phyloP scores from a whole-genome alignment of 37 sponge, comb jelly and placozoan species.

The Mnemiopsis leidyi region DNA sequence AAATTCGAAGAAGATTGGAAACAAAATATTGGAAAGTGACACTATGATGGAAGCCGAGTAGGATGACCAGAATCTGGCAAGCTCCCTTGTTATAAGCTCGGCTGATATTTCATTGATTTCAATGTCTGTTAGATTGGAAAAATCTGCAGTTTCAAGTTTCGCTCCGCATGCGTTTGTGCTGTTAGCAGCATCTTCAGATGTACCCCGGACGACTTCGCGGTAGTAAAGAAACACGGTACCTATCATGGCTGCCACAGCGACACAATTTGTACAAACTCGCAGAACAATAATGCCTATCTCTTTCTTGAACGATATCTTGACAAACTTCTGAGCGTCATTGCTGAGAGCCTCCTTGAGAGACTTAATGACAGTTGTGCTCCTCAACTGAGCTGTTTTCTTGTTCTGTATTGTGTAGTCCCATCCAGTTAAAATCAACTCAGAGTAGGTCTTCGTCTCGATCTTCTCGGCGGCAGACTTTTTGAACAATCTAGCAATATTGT shows the following conservation, averaged over 20 bases:
- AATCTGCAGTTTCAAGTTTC: not conserved
- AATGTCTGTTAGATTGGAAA: not conserved
- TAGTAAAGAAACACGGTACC: not conserved
- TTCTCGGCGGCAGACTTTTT: conserved; percentile 2
- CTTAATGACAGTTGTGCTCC: not conserved
- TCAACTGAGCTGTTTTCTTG: conserved; percentile 12
- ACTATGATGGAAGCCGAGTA: conserved; percentile 3
- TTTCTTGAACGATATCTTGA: not conserved
- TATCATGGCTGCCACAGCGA: not conserved
- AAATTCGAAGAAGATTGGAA: not conserved
- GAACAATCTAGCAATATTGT: not conserved
- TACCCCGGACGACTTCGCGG: not conserved
- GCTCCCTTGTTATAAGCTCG: not conserved
- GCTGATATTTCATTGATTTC: not conserved
- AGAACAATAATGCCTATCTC: not conserved
- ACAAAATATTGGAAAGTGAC: conserved; percentile 4
- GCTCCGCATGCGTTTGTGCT: not conserved
- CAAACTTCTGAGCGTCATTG: not conserved
- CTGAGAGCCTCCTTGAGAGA: not conserved
- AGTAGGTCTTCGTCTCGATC: not conserved
- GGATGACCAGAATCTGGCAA: not conserved
- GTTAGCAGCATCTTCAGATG: not conserved
- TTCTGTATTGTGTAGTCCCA: conserved; percentile 1
- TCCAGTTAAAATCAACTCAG: not conserved
- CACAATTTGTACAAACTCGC: not conserved